These are phyloP conservation scores for Montipora sp. DNA, from an alignment of 64 coral and sea anemone species.

Conservation along the genomic window DNA sequence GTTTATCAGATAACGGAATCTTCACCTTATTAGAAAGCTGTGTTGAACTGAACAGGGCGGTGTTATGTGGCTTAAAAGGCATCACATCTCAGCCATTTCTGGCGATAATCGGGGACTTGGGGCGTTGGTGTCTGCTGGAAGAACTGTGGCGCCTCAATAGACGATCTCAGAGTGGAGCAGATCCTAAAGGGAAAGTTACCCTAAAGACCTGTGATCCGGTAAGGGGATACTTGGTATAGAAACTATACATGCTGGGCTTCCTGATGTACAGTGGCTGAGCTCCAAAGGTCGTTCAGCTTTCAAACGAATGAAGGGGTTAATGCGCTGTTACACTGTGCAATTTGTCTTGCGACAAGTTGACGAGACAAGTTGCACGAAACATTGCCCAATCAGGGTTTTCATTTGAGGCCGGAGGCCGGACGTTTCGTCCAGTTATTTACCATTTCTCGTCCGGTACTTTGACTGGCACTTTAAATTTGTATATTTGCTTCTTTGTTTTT, in stretches of 20 bases:
- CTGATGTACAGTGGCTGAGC: no score
- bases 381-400: not conserved
- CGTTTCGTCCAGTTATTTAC: constrained; percentile 74
- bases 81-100: constrained; percentile 86
- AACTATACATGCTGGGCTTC: not conserved
- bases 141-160: constrained; percentile 10
- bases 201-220: constrained; percentile 13
- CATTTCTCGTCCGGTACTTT: constrained; percentile 79
- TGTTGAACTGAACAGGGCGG: constrained; percentile 59
- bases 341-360: no score
- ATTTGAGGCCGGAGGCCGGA: constrained; percentile 60
- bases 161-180: not conserved
- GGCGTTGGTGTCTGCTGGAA: constrained; percentile 67
- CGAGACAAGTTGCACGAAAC: no score
- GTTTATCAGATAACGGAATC: constrained; percentile 65
- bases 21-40: constrained; percentile 50
- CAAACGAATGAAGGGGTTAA: no score
- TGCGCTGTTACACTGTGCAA: no score
- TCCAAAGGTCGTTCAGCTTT: no score
- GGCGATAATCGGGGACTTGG: constrained; percentile 64
- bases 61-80: constrained; percentile 71
- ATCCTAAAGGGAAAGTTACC: constrained; percentile 14
- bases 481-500: no score
- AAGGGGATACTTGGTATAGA: not conserved
- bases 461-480: not conserved